phyloP scores from a whole-genome alignment of 2,888 invertebrate species.

The Diplazon laetatorius region DNA sequence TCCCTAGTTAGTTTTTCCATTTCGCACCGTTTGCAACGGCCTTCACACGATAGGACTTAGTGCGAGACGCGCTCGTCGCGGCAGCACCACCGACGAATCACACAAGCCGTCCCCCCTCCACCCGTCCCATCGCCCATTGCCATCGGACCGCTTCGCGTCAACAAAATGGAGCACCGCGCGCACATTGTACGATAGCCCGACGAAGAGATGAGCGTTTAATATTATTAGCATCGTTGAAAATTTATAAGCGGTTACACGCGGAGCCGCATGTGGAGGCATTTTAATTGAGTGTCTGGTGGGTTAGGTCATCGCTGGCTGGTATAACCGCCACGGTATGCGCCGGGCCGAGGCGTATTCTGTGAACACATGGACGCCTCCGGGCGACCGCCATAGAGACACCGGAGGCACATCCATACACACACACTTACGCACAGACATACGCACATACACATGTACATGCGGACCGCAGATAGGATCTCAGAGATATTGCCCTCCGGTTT shows the following conservation, averaged over 20 bases:
- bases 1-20: slow-evolving; percentile 5
- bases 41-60: background rate
- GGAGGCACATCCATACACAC: slow-evolving; percentile 11
- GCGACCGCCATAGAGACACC: slow-evolving; percentile 10
- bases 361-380: slow-evolving; percentile 45
- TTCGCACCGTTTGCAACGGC: background rate
- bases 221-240: slow-evolving; percentile 55
- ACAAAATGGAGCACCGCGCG: background rate
- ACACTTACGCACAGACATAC: slow-evolving; percentile 18
- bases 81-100: background rate
- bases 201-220: slow-evolving; percentile 41
- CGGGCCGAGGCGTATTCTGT: slow-evolving; percentile 50
- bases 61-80: background rate
- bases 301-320: slow-evolving; percentile 76
- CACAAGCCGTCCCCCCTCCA: background rate
- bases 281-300: slow-evolving; percentile 78
- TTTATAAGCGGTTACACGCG: slow-evolving; percentile 55
- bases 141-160: background rate
- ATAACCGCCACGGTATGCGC: slow-evolving; percentile 57
- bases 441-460: slow-evolving; percentile 3
- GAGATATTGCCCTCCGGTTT: slow-evolving; percentile 49
- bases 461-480: slow-evolving; percentile 44
- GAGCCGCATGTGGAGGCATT: slow-evolving; percentile 78
- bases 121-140: background rate
- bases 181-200: no score